Evolutionary conservation across 2,888 invertebrate genomes (phyloP).

Genomic region (Acanthococcus lagerstroemiae): DNA sequence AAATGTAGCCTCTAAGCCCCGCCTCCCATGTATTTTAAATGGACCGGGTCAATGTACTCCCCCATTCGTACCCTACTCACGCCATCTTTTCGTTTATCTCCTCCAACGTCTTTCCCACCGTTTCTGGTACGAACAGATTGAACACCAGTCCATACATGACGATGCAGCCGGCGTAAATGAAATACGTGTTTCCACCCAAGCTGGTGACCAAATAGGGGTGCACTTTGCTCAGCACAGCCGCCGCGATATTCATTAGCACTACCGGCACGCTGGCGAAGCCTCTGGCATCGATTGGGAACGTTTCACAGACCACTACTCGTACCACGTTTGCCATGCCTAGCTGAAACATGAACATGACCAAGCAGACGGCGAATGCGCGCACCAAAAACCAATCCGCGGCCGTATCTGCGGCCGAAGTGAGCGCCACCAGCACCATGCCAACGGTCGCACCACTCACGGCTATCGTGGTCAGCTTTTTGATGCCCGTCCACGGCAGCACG

Average conservation of each 20-base stretch:
- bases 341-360: conserved; percentile 47
- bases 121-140: conserved; percentile 17
- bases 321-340: conserved; percentile 49
- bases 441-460: background rate
- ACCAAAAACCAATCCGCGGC: background rate
- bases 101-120: conserved; percentile 15
- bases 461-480: background rate
- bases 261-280: conserved; percentile 43
- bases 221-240: conserved; percentile 47
- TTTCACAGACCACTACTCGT: conserved; percentile 49
- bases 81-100: conserved; percentile 4
- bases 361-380: conserved; percentile 42
- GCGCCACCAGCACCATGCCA: background rate
- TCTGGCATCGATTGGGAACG: conserved; percentile 47
- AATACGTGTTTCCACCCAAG: conserved; percentile 40
- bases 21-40: too few species aligned
- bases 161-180: background rate
- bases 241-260: conserved; percentile 46
- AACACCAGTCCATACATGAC: background rate
- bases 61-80: too few species aligned
- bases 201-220: conserved; percentile 44
- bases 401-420: background rate
- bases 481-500: background rate
- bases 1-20: too few species aligned
- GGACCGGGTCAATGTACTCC: too few species aligned